Evolutionary conservation across 1,140 invertebrate genomes (phyloP), one percentile per base, ranked within the genome.

Genomic region (Lineus longissimus): DNA sequence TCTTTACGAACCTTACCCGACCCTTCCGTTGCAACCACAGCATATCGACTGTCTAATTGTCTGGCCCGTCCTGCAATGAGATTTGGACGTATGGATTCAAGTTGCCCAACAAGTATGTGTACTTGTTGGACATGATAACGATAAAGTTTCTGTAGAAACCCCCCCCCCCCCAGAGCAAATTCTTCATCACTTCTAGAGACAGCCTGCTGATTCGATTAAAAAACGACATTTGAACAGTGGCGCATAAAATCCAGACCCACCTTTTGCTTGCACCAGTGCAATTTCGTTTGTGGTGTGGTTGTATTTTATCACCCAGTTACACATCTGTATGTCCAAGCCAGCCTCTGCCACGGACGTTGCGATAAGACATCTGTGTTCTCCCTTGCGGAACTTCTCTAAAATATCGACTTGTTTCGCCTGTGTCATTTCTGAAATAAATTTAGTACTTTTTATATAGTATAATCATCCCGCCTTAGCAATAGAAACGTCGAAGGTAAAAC

Each of bases 301-400:
- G 65, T 82, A 82, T 55, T 78, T 70, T 58, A 82, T 72, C 17
- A 82, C 78, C 4, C 81, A 57, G 67, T 79, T 80, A 61, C 81
- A 82, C 41, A 73, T 69, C 27, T 71, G 66, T 51, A 82, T 73
- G 59, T 82, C 81, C 36, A 82, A 61, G 0, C 81, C 81, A 61
- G 82, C 80, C 47, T 82, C 81, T 17, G 78, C 77, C n/a, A 83
- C 79, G 2, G 80, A 76, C n/a, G 81, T 82, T 1, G 81, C 75
- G 9, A 76, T 61, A 17, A 78, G 71, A 13, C 76, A 40, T 41
- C 76, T 76, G 65, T 73, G 69, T 55, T 65, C 54, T 0, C 75
- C 75, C 0, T 67, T 55, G 23, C 66, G 58, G 59, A 78, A 78
- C n/a, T 64, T 69, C 22, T 66, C 29, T 22, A 76, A 45, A 2